Conservation (phyloP, 2,113 vertebrate genomes). For the Columbina picui region DNA sequence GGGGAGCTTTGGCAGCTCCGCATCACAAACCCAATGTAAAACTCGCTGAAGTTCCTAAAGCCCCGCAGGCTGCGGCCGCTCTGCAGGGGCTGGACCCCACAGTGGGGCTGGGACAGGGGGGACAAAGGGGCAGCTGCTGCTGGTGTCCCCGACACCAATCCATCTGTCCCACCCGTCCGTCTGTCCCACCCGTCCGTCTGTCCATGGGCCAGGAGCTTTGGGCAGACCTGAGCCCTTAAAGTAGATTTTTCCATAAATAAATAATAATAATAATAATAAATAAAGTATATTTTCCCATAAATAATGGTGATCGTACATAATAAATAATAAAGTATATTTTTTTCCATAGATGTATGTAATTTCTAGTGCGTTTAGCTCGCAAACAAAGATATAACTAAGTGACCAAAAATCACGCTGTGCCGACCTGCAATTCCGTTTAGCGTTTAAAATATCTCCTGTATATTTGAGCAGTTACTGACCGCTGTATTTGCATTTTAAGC, state of each 20-base stretch:
- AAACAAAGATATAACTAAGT: background rate
- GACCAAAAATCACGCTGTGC: background rate
- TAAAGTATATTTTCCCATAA: no score
- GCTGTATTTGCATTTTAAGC: background rate
- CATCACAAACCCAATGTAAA: background rate
- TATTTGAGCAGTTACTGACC: background rate
- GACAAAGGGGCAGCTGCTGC: fast-evolving
- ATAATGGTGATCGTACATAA: no score
- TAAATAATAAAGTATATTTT: no score
- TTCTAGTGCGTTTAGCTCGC: background rate
- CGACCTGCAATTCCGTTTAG: background rate
- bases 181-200: background rate
- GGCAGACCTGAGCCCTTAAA: background rate
- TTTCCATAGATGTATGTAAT: background rate
- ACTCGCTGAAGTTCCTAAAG: no score
- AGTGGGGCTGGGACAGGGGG: background rate
- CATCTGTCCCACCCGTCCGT: no score
- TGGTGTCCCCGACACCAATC: no score
- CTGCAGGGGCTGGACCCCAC: background rate
- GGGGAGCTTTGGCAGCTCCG: background rate
- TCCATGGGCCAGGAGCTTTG: no score
- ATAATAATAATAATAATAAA: no score
- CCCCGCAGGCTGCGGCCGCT: background rate
- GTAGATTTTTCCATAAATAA: background rate
- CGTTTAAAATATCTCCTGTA: background rate